Percentiles rank a stretch among this genome's conserved stretches.
Conservation (phyloP, 1,140 invertebrate genomes). For the Bombus breviceps region DNA sequence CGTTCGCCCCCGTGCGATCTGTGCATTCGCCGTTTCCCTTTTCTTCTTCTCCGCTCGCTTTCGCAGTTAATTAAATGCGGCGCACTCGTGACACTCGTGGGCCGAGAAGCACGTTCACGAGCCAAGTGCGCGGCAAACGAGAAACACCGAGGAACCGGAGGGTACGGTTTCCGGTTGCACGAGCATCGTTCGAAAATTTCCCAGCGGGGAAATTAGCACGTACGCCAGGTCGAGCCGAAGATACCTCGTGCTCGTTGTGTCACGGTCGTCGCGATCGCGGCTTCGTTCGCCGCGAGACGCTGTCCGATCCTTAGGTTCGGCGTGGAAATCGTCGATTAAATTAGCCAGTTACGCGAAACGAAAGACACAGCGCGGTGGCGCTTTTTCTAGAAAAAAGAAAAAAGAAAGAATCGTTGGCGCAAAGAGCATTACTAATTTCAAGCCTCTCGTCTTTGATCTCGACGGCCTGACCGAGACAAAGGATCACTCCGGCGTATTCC, state of each 20-base stretch:
- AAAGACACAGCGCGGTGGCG: neutral
- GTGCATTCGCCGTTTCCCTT: neutral
- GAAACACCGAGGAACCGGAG: constrained; percentile 7
- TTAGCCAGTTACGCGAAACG: neutral
- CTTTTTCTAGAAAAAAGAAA: neutral
- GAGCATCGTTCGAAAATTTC: constrained; percentile 43
- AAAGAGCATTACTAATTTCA: constrained; percentile 48
- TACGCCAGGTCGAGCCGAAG: neutral
- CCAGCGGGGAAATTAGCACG: constrained; percentile 22
- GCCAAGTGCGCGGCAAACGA: constrained; percentile 34
- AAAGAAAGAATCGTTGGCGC: constrained; percentile 22
- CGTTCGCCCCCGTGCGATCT: no score
- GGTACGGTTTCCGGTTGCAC: constrained; percentile 37
- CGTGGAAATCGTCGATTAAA: neutral
- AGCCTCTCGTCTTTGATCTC: constrained; percentile 43
- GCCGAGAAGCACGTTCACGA: constrained; percentile 41
- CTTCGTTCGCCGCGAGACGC: neutral
- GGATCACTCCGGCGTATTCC: constrained; percentile 20
- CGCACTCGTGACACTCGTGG: constrained; percentile 41
- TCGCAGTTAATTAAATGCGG: constrained; percentile 57
- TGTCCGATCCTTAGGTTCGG: no score
- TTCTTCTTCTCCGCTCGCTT: neutral
- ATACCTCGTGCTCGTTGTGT: neutral
- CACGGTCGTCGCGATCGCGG: neutral
- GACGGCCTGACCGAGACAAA: constrained; percentile 44